phyloP scores from a whole-genome alignment of 92 coral and sea anemone species.

The Hydrozoanthus gracilis region DNA sequence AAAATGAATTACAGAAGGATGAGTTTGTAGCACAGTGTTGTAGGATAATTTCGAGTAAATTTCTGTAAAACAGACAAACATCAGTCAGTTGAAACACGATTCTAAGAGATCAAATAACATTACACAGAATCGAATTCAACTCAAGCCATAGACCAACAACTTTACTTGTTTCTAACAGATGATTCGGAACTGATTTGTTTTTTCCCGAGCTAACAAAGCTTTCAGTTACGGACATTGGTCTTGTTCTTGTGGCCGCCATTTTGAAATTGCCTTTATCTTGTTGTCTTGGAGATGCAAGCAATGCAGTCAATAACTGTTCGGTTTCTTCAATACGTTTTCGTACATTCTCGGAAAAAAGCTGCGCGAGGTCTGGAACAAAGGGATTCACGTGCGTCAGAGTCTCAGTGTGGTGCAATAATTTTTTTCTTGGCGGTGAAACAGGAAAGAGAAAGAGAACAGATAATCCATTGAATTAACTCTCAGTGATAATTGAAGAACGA shows the following conservation, averaged over 20 bases:
- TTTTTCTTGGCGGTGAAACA: slow-evolving; percentile 33
- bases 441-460: not conserved
- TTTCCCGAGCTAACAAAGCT: slow-evolving; percentile 81
- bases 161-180: slow-evolving; percentile 96
- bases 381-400: slow-evolving; percentile 48
- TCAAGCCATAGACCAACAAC: not conserved
- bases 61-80: slow-evolving; percentile 62
- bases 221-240: slow-evolving; percentile 75
- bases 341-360: not conserved
- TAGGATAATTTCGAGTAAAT: slow-evolving; percentile 86
- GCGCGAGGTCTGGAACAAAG: slow-evolving; percentile 57
- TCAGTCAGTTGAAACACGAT: slow-evolving; percentile 1
- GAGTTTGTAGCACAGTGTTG: slow-evolving; percentile 83
- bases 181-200: slow-evolving; percentile 88
- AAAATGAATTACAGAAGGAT: slow-evolving; percentile 91
- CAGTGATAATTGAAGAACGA: not conserved
- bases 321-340: slow-evolving; percentile 8
- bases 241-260: slow-evolving; percentile 94
- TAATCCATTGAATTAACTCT: not conserved
- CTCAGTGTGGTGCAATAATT: slow-evolving; percentile 62
- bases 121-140: not conserved
- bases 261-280: slow-evolving; percentile 63
- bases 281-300: slow-evolving; percentile 74
- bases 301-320: slow-evolving; percentile 30
- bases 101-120: not conserved